Percentiles rank a stretch among this genome's conserved stretches.
phyloP scores from a whole-genome alignment of 2,797 vertebrate genomes.

The Sebastes baramenuke region DNA sequence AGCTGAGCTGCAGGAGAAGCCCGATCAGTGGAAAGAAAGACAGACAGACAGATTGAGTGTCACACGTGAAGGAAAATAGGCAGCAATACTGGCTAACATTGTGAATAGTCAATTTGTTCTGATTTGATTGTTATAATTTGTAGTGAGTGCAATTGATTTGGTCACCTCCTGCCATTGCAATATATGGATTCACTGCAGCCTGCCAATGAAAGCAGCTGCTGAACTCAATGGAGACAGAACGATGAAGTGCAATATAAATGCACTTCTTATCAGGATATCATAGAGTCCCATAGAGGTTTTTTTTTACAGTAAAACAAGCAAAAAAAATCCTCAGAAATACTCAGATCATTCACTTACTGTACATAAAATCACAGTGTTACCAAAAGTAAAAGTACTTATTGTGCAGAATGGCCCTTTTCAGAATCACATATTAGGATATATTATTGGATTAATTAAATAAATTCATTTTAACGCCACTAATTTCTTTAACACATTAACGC shows the following conservation, averaged over 20 bases:
- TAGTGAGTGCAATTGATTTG: background rate
- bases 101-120: background rate
- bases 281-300: background rate
- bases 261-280: background rate
- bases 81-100: background rate
- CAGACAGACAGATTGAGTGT: background rate
- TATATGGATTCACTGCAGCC: background rate
- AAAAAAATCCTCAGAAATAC: background rate
- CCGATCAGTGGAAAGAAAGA: background rate
- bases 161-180: background rate
- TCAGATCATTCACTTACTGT: no score
- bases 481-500: no score
- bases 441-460: background rate
- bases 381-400: background rate
- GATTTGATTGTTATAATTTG: background rate
- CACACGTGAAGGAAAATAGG: background rate
- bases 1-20: constrained; percentile 32
- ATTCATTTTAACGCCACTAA: no score
- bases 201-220: constrained; percentile 6
- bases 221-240: background rate
- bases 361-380: no score
- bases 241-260: background rate
- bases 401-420: background rate
- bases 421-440: background rate
- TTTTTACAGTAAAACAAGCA: background rate